Evolutionary conservation across 2,888 invertebrate genomes (phyloP).

Genomic region (Argyresthia albistria): DNA sequence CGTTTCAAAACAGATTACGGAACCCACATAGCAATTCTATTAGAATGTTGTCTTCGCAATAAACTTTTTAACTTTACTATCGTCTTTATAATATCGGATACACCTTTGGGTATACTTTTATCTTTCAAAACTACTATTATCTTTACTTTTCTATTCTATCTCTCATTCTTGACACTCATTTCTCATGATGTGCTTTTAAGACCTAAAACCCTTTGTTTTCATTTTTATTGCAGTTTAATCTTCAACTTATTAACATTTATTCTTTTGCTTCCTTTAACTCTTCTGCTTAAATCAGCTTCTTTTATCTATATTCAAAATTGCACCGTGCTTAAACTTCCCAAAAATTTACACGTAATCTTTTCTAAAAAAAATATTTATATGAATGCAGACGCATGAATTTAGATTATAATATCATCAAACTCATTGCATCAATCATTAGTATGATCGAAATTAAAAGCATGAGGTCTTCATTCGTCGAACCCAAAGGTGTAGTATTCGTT

Average conservation of each 20-base stretch:
- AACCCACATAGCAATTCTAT: too few species aligned
- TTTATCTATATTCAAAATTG: too few species aligned
- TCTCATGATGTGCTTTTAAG: conserved; percentile 32
- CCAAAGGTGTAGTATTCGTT: conserved; percentile 61
- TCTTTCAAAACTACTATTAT: background rate
- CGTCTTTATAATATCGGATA: conserved; percentile 21
- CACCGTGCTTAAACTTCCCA: too few species aligned
- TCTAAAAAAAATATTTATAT: conserved; percentile 8
- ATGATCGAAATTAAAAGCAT: conserved; percentile 37
- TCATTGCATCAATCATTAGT: conserved; percentile 11
- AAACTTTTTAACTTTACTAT: background rate
- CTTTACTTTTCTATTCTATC: conserved; percentile 10
- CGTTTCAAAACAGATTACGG: too few species aligned
- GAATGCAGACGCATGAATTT: conserved; percentile 20
- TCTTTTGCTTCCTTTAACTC: too few species aligned
- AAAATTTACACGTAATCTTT: too few species aligned
- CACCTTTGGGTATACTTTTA: conserved; percentile 56
- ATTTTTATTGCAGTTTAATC: background rate
- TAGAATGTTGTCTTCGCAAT: too few species aligned
- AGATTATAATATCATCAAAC: too few species aligned
- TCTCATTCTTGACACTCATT: conserved; percentile 31
- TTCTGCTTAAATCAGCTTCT: too few species aligned
- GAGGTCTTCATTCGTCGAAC: conserved; percentile 26
- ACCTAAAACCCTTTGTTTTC: too few species aligned
- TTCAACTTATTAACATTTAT: too few species aligned